phyloP scores from a whole-genome alignment of 2,888 invertebrate genomes.

The Hypsopygia costalis region DNA sequence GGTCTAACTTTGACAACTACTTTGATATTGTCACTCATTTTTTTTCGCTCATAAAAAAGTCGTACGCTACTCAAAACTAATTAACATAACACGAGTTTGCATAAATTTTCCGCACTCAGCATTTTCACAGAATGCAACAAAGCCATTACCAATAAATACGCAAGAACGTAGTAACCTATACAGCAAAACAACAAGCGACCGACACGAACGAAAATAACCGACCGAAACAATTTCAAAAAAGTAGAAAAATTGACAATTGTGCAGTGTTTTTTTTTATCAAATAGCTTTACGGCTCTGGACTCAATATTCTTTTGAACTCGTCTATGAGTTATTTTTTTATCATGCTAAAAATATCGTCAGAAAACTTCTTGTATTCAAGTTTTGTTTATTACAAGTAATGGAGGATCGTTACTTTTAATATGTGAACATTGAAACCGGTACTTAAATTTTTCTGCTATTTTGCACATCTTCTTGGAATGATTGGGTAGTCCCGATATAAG shows the following conservation, averaged over 20 bases:
- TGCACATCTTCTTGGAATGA: too few relatives aligned
- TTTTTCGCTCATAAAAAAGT: conserved; percentile 4
- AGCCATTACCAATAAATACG: neutral
- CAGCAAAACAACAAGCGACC: conserved; percentile 4
- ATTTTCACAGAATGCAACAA: conserved; percentile 10
- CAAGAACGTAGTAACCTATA: neutral
- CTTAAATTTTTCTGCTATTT: too few relatives aligned
- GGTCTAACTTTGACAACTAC: conserved; percentile 89
- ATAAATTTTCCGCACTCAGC: conserved; percentile 2
- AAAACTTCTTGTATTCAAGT: too few relatives aligned
- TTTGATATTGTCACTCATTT: conserved; percentile 85
- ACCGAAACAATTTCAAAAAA: conserved; percentile 32
- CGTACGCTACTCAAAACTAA: neutral
- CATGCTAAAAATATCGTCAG: too few relatives aligned
- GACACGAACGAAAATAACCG: conserved; percentile 54
- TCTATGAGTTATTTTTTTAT: too few relatives aligned
- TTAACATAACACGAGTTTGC: conserved; percentile 1
- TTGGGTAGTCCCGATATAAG: too few relatives aligned
- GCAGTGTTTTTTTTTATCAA: too few relatives aligned
- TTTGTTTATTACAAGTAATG: too few relatives aligned
- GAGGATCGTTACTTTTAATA: too few relatives aligned
- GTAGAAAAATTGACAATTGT: neutral
- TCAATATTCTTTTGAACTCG: too few relatives aligned
- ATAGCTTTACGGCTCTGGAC: too few relatives aligned
- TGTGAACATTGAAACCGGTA: too few relatives aligned